A percentile compares a stretch with the other conserved stretches of the same genome.
Evolutionary conservation across 30 jellyfish, hydroid and myxozoan genomes (phyloP).

Genomic region (Pelagia noctiluca): DNA sequence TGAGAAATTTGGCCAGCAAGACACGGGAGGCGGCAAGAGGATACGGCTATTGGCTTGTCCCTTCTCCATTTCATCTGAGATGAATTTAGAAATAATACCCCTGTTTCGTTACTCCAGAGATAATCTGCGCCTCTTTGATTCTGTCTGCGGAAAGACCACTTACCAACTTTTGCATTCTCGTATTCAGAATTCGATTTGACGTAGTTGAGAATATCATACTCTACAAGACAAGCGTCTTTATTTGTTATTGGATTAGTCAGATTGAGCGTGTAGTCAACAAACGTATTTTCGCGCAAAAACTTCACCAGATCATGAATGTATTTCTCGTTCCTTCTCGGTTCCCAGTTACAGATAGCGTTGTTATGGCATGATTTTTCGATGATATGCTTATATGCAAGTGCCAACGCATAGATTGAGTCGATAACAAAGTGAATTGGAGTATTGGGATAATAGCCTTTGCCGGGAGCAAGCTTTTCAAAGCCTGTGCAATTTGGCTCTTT

Average conservation of each 20-base stretch:
- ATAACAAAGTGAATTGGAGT: slow-evolving; percentile 88
- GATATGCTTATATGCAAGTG: slow-evolving; percentile 48
- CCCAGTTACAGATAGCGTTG: slow-evolving; percentile 2
- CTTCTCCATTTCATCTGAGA: slow-evolving; percentile 30
- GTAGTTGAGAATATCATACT: slow-evolving; percentile 61
- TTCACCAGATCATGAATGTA: slow-evolving; percentile 14
- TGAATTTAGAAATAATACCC: slow-evolving; percentile 8
- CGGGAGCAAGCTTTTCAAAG: slow-evolving; percentile 62
- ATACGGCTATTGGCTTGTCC: not conserved
- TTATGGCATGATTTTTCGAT: slow-evolving; percentile 46
- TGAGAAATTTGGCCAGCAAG: slow-evolving; percentile 25
- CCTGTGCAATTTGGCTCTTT: slow-evolving; percentile 82
- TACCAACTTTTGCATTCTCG: slow-evolving; percentile 46
- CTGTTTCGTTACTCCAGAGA: slow-evolving; percentile 13
- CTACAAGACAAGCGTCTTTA: slow-evolving; percentile 36
- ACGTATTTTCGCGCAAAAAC: slow-evolving; percentile 61
- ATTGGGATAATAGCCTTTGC: slow-evolving; percentile 78
- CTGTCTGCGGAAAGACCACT: slow-evolving; percentile 59
- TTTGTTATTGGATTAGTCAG: slow-evolving; percentile 44
- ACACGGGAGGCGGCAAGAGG: slow-evolving; percentile 62
- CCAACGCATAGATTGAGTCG: slow-evolving; percentile 77
- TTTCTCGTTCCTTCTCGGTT: slow-evolving; percentile 13
- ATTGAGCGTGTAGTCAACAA: slow-evolving; percentile 80
- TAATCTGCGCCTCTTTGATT: slow-evolving; percentile 29
- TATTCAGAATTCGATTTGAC: slow-evolving; percentile 14